Conservation (phyloP, 2,888 invertebrate species). For the Belgica antarctica region DNA sequence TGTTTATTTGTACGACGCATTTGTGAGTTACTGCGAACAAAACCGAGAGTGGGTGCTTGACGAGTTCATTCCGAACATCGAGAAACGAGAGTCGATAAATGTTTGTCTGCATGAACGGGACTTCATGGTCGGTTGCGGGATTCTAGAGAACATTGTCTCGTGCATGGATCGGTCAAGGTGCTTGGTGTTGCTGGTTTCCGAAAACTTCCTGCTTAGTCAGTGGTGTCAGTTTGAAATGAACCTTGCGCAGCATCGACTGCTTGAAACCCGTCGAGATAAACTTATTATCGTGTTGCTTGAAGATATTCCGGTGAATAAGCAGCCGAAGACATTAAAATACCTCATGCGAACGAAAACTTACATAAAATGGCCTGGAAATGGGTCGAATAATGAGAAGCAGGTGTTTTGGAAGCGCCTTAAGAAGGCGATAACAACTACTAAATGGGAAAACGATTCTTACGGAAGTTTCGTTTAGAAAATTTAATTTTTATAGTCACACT, state of each 20-base stretch:
- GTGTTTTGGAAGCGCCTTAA: slow-evolving; percentile 54
- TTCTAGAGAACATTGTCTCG: slow-evolving; percentile 68
- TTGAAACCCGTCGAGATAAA: slow-evolving; percentile 63
- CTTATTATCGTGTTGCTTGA: slow-evolving; percentile 65
- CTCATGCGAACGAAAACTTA: slow-evolving; percentile 69
- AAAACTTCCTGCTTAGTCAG: slow-evolving; percentile 64
- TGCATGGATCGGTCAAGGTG: slow-evolving; percentile 67
- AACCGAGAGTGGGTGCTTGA: slow-evolving; percentile 66
- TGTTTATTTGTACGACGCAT: slow-evolving; percentile 61
- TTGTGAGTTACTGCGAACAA: slow-evolving; percentile 67
- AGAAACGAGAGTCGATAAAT: slow-evolving; percentile 59
- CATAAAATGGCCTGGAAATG: slow-evolving; percentile 63
- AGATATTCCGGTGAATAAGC: slow-evolving; percentile 60
- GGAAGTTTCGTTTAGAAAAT: slow-evolving; percentile 14
- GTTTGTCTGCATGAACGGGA: slow-evolving; percentile 71
- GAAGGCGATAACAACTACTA: slow-evolving; percentile 46
- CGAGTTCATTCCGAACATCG: slow-evolving; percentile 63
- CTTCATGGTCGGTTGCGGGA: slow-evolving; percentile 68
- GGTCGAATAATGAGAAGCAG: slow-evolving; percentile 49
- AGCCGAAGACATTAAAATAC: slow-evolving; percentile 65
- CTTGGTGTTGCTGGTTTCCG: slow-evolving; percentile 64
- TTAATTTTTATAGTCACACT: not conserved
- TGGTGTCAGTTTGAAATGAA: slow-evolving; percentile 76
- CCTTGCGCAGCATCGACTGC: slow-evolving; percentile 64
- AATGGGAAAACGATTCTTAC: slow-evolving; percentile 39